Evolutionary conservation across 2,888 invertebrate genomes (phyloP).

Genomic region (Chelonus formosanus): DNA sequence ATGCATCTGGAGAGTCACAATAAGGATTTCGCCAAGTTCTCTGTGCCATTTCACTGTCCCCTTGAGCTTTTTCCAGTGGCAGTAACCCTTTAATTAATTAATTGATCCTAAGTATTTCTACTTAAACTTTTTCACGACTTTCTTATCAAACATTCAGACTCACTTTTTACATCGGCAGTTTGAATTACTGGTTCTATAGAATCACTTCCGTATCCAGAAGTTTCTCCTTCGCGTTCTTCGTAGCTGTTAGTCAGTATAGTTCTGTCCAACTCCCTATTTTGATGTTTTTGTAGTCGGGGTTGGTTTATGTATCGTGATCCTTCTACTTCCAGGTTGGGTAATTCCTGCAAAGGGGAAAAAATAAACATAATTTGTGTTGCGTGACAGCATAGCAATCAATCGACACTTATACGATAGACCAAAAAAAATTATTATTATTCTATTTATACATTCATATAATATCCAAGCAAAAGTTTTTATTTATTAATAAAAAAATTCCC

Average conservation of each 20-base stretch:
- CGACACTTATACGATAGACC: too few relatives aligned
- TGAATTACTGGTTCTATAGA: conserved; percentile 65
- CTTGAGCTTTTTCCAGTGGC: conserved; percentile 25
- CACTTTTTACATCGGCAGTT: conserved; percentile 28
- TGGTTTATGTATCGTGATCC: conserved; percentile 52
- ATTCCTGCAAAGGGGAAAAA: conserved; percentile 34
- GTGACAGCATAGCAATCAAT: too few relatives aligned
- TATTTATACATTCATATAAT: too few relatives aligned
- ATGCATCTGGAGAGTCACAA: conserved; percentile 50
- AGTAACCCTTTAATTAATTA: conserved; percentile 23
- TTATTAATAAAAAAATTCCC: too few relatives aligned
- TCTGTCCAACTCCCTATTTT: conserved; percentile 51
- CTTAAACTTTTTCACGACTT: neutral
- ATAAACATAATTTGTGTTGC: too few relatives aligned
- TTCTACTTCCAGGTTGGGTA: conserved; percentile 45
- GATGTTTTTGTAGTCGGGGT: conserved; percentile 57
- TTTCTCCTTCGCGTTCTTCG: conserved; percentile 68
- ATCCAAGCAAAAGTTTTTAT: too few relatives aligned
- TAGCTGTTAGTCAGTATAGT: conserved; percentile 39
- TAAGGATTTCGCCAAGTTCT: conserved; percentile 59
- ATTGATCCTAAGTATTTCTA: conserved; percentile 6
- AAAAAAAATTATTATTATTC: too few relatives aligned
- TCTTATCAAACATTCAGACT: neutral
- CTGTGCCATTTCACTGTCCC: conserved; percentile 46
- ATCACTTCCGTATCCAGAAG: conserved; percentile 86